Conservation (phyloP, 2,888 invertebrate species). For the Resseliella maxima region DNA sequence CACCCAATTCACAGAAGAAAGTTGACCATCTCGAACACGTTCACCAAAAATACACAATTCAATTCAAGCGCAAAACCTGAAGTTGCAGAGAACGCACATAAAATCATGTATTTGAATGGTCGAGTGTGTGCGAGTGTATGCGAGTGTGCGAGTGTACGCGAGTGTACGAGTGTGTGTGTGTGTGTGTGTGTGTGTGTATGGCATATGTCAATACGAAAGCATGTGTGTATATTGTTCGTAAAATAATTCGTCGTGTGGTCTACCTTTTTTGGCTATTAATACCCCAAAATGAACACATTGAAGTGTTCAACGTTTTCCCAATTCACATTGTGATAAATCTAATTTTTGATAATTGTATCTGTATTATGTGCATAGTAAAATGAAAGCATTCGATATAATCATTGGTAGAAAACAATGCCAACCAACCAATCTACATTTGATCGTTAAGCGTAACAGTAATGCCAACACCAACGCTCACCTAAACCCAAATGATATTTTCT, state of each 20-base stretch:
- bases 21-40: not conserved
- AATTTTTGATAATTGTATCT: conserved; percentile 22
- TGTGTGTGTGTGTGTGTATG: too few species aligned
- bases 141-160: too few species aligned
- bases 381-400: not conserved
- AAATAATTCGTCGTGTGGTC: not conserved
- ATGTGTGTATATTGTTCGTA: not conserved
- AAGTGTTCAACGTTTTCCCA: conserved; percentile 3
- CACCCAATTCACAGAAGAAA: not conserved
- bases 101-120: too few species aligned
- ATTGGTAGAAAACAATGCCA: not conserved
- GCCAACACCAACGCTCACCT: not conserved
- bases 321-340: not conserved
- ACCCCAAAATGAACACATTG: not conserved
- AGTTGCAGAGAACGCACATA: not conserved
- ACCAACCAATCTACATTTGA: not conserved
- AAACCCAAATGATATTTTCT: not conserved
- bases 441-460: not conserved
- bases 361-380: not conserved
- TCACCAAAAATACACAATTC: too few species aligned
- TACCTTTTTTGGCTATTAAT: not conserved
- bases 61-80: not conserved
- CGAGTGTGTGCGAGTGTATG: too few species aligned
- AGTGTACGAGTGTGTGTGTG: too few species aligned
- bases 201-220: not conserved